These are phyloP conservation scores for Micronycteris hirsuta DNA, from an alignment of 2,113 vertebrate species.

Conservation along the genomic window DNA sequence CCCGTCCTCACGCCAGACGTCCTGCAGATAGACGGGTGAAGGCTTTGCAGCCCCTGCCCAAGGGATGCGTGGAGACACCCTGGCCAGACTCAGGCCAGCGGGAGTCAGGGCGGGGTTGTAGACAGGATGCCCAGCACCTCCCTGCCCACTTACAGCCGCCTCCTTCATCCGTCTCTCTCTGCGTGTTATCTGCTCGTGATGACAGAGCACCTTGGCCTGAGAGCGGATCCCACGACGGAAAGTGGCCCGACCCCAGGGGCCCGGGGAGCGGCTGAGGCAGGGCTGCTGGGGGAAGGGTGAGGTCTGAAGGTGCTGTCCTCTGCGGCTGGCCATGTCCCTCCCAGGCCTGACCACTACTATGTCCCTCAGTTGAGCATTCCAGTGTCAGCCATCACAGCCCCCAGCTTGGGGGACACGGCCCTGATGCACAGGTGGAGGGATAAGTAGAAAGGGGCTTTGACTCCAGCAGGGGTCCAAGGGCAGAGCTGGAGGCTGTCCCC, in stretches of 20 bases:
- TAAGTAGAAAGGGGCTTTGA: not conserved
- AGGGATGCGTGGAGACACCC: not conserved
- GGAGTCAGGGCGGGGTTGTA: no score
- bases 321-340: not conserved
- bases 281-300: not conserved
- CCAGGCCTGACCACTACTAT: not conserved
- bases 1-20: not conserved
- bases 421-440: no score
- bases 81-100: not conserved
- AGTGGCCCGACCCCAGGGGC: not conserved
- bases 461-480: not conserved
- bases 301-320: not conserved
- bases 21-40: not conserved
- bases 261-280: rapidly evolving
- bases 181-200: not conserved
- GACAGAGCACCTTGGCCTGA: not conserved
- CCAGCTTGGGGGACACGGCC: not conserved
- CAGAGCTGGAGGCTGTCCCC: not conserved
- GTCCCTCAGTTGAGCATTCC: no score
- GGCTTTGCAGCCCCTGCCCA: not conserved
- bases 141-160: not conserved
- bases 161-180: not conserved
- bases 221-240: not conserved
- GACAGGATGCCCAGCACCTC: not conserved
- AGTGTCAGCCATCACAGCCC: not conserved